These are phyloP conservation scores for Puffinus mauretanicus DNA, from an alignment of 2,113 vertebrate species.

Conservation along the genomic window DNA sequence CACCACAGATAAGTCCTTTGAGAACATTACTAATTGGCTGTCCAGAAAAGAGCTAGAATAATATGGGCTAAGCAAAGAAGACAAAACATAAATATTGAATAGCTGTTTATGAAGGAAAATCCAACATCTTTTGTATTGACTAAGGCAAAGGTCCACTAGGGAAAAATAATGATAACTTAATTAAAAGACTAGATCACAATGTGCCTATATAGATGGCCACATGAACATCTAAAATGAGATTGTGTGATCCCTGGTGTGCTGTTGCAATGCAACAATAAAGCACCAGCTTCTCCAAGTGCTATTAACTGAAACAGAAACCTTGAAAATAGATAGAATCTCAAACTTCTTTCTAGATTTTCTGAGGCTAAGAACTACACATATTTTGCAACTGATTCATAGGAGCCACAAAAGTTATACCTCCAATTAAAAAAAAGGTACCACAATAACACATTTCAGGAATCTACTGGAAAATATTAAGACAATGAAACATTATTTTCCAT, in stretches of 20 bases:
- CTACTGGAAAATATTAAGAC: background rate
- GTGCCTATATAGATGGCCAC: background rate
- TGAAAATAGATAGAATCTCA: background rate
- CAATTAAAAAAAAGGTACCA: background rate
- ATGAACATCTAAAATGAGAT: background rate
- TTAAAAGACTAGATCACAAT: background rate
- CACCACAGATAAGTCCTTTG: background rate
- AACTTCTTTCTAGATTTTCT: background rate
- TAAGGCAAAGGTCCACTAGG: background rate
- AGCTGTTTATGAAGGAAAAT: background rate
- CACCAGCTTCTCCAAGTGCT: background rate
- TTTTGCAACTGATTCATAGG: background rate
- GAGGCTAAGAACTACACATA: background rate
- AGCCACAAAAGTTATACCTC: background rate
- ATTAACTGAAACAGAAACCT: background rate
- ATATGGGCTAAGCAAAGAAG: fast-evolving
- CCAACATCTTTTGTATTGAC: background rate
- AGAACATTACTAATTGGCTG: background rate
- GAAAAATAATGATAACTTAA: background rate
- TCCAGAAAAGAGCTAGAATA: background rate
- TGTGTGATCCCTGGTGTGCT: background rate
- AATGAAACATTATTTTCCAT: background rate
- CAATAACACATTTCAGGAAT: background rate
- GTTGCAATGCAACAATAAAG: background rate
- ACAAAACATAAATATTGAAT: background rate